Percentiles rank a stretch among this genome's conserved stretches.
Evolutionary conservation across 2,113 vertebrate species (phyloP).

Genomic region (Seriola aureovittata): DNA sequence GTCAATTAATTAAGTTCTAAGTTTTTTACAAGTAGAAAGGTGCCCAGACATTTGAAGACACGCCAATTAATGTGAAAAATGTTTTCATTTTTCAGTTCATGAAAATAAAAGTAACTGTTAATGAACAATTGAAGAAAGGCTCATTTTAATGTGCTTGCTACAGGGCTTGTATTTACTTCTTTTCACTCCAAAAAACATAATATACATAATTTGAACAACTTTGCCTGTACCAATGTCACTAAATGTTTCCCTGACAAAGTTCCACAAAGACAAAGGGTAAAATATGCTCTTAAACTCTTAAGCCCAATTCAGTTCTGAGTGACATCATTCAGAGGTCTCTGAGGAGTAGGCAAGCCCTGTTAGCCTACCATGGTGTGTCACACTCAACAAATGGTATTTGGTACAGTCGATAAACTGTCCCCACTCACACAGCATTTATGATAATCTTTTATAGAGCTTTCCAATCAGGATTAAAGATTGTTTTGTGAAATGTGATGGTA

Average conservation of each 20-base stretch:
- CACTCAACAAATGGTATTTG: background rate
- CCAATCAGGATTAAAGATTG: slow-evolving; percentile 28
- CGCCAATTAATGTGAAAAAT: too few species aligned
- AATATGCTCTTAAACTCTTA: slow-evolving; percentile 9
- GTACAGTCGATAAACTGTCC: background rate
- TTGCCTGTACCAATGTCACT: too few species aligned
- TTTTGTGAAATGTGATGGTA: slow-evolving; percentile 28
- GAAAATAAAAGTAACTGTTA: slow-evolving; percentile 30
- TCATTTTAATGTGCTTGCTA: too few species aligned
- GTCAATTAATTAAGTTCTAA: background rate
- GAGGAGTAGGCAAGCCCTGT: background rate
- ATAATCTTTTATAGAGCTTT: slow-evolving; percentile 29
- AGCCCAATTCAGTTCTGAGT: background rate
- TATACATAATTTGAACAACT: too few species aligned
- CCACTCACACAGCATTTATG: slow-evolving; percentile 9
- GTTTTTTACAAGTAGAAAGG: background rate
- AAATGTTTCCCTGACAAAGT: slow-evolving; percentile 35
- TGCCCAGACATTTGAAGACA: background rate
- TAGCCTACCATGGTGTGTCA: background rate
- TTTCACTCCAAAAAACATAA: too few species aligned
- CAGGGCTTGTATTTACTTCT: too few species aligned
- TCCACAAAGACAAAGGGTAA: slow-evolving; percentile 18
- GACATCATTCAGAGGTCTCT: slow-evolving; percentile 12
- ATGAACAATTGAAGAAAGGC: too few species aligned
- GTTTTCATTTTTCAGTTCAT: too few species aligned